Evolutionary conservation across 2,797 vertebrate genomes (phyloP).

Genomic region (Phalanger gymnotis): DNA sequence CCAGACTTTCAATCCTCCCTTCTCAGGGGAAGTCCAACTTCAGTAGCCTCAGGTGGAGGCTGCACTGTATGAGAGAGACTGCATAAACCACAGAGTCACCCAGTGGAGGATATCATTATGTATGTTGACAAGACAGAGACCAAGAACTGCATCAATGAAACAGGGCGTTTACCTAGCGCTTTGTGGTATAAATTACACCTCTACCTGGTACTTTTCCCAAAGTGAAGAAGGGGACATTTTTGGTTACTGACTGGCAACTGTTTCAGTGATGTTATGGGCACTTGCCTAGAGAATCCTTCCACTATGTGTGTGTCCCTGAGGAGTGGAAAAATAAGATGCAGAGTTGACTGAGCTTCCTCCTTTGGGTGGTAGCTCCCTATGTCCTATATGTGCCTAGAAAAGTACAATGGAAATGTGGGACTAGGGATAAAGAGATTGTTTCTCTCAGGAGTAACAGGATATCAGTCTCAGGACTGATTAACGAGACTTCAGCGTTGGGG

Average conservation of each 20-base stretch:
- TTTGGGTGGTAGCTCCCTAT: background rate
- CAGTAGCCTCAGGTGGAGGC: background rate
- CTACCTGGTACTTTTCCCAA: background rate
- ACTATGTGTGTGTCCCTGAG: background rate
- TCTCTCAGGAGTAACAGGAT: background rate
- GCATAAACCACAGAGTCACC: background rate
- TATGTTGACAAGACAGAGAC: background rate
- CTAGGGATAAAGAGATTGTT: background rate
- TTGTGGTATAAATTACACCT: background rate
- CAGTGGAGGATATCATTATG: background rate
- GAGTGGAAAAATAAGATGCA: background rate
- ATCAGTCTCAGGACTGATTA: background rate
- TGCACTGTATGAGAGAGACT: background rate
- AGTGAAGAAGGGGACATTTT: background rate
- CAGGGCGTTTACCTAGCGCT: background rate
- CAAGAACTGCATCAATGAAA: background rate
- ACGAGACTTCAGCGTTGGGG: background rate
- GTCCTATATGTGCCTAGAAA: background rate
- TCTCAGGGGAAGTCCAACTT: background rate
- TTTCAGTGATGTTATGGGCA: background rate
- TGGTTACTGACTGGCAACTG: background rate
- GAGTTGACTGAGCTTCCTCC: background rate
- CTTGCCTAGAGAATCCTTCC: background rate
- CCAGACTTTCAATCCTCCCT: background rate
- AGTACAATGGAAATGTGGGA: background rate